Base-by-base conservation (phyloP, 2,888 invertebrate genomes). In the Eupithecia subumbrata region DNA sequence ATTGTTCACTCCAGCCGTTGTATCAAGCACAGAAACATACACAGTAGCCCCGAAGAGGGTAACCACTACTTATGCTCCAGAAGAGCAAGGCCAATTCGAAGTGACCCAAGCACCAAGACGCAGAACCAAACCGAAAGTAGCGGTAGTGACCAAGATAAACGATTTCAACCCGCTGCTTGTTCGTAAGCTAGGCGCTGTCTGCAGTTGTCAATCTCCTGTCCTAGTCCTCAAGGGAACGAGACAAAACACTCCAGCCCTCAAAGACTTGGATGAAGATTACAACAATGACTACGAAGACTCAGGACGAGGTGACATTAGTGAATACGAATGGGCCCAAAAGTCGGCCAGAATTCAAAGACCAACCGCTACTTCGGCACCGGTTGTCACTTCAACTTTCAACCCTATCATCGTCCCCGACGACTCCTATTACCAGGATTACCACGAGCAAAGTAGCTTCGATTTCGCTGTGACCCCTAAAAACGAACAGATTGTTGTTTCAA, bases 141-240 rank as follows among this genome's bases (percentile, higher is more conserved):
- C 95, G 63, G 95, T 96, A 12, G 96, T 97, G 3, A 96, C 97
- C 0, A 96, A 97, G 87, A 95, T 96, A 78, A 97, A 97, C 82
- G 97, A 97, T 81, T 96, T 96, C 81, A 97, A 97, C 87, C 97
- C 97, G 0, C 89, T 97, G 12, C 92, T 97, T 25, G 95, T 97
- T 0, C 95, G 96, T 63, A 97, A 97, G 90, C 90, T 97, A 16
- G 96, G 97, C 5, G 97, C 97, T 5, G 97, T 97, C 72, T 97
- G 97, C 81, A 97, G 97, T 73, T 97, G 97, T 84, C 95, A 95
- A 79, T 96, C 96, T 1, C 96, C 96, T 69, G 90, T 95, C 1
- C 82, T 96, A 52, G 90, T 92, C 37, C 88, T 96, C 0, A 93
- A 95, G 83, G 95, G 95, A 82, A 93, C 83, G 78, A 90, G 92